phyloP scores from a whole-genome alignment of 1,140 invertebrate species.

The Penaeus indicus region DNA sequence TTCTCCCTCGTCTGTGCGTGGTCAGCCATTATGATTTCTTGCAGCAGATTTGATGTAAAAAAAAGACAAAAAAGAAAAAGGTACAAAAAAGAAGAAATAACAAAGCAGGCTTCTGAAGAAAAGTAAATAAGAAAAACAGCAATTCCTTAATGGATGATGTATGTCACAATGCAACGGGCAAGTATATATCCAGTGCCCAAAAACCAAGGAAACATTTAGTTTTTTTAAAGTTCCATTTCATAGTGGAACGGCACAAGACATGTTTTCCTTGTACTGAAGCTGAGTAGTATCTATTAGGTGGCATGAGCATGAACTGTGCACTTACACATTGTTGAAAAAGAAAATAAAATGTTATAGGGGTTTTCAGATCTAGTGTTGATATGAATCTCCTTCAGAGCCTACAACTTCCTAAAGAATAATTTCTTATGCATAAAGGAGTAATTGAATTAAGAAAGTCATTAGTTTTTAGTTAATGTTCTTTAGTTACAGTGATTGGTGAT shows the following conservation, averaged over 20 bases:
- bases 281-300: conserved; percentile 54
- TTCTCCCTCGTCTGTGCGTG: conserved; percentile 55
- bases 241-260: conserved; percentile 54
- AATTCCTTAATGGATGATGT: conserved; percentile 44
- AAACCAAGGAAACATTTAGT: conserved; percentile 63
- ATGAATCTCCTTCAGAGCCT: not conserved
- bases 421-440: conserved; percentile 41
- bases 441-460: not conserved
- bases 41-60: conserved; percentile 17
- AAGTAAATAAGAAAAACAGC: conserved; percentile 4
- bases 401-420: conserved; percentile 36
- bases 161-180: conserved; percentile 54
- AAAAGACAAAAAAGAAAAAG: not conserved
- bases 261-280: conserved; percentile 58
- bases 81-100: not conserved
- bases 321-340: conserved; percentile 49
- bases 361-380: conserved; percentile 6
- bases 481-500: too few species aligned
- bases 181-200: conserved; percentile 63
- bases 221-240: conserved; percentile 53
- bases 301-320: conserved; percentile 59
- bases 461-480: too few species aligned
- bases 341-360: not conserved
- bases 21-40: conserved; percentile 43
- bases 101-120: not conserved